These are phyloP conservation scores for Acrobasis repandana DNA, from an alignment of 2,888 invertebrate species.

Conservation along the genomic window DNA sequence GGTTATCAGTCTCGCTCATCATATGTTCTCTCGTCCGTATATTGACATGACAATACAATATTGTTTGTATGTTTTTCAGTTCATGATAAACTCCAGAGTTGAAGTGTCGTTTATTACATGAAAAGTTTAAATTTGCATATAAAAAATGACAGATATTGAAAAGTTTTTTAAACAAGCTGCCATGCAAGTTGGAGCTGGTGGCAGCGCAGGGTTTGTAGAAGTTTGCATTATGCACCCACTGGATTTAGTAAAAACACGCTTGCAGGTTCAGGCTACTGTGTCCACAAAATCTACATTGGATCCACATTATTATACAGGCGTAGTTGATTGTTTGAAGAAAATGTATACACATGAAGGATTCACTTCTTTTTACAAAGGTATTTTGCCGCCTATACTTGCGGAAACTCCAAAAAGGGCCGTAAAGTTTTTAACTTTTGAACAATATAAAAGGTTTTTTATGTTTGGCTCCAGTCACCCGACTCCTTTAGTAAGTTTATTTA, in stretches of 20 bases:
- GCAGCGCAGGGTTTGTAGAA: conserved; percentile 96
- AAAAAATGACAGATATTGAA: conserved; percentile 67
- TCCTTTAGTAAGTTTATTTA: conserved; percentile 84
- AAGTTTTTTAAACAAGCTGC: conserved; percentile 86
- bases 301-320: conserved; percentile 87
- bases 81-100: not conserved
- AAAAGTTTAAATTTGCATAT: not conserved
- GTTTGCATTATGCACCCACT: conserved; percentile 98
- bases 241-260: conserved; percentile 95
- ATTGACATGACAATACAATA: too few species aligned
- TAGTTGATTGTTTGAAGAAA: conserved; percentile 93
- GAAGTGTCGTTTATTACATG: not conserved
- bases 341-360: conserved; percentile 94
- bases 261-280: conserved; percentile 66
- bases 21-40: too few species aligned
- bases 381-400: conserved; percentile 95
- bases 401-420: conserved; percentile 98
- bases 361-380: conserved; percentile 95
- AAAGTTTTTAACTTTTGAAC: conserved; percentile 97
- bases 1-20: too few species aligned
- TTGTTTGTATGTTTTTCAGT: not conserved
- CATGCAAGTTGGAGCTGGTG: conserved; percentile 93
- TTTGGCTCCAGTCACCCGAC: conserved; percentile 90
- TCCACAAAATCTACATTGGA: conserved; percentile 56
- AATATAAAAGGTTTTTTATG: conserved; percentile 93